A percentile compares a stretch with the other conserved stretches of the same genome.
phyloP scores from a whole-genome alignment of 2,797 vertebrate genomes.

The Typhlichthys subterraneus region DNA sequence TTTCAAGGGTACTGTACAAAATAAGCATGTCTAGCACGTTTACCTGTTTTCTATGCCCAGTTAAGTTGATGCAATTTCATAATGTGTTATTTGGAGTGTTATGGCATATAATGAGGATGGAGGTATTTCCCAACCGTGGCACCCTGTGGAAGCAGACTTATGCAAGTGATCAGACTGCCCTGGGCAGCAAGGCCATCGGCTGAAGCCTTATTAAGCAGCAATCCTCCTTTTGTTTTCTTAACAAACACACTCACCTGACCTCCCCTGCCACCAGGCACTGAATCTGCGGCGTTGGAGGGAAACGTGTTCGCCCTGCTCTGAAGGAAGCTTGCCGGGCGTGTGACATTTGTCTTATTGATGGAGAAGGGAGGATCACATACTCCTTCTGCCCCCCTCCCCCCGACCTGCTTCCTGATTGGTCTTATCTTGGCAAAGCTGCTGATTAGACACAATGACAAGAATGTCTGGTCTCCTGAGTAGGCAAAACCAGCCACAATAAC shows the following conservation, averaged over 20 bases:
- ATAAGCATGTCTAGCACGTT: constrained; percentile 18
- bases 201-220: constrained; percentile 30
- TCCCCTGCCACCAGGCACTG: constrained; percentile 36
- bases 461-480: constrained; percentile 22
- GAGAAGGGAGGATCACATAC: background rate
- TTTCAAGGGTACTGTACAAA: constrained; percentile 10
- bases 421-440: constrained; percentile 56
- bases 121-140: constrained; percentile 49
- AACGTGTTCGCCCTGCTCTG: no score
- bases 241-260: constrained; percentile 54
- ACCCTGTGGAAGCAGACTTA: constrained; percentile 36
- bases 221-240: constrained; percentile 10
- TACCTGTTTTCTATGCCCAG: constrained; percentile 21
- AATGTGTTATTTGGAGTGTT: constrained; percentile 40
- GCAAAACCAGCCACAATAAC: background rate
- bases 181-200: constrained; percentile 22
- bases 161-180: constrained; percentile 55
- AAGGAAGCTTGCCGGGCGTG: no score
- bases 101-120: constrained; percentile 33
- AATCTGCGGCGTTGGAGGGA: constrained; percentile 40
- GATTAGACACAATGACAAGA: constrained; percentile 36
- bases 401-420: constrained; percentile 59
- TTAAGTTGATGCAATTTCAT: constrained; percentile 56
- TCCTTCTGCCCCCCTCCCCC: background rate
- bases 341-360: no score